phyloP scores from a whole-genome alignment of 2,888 invertebrate genomes.

The Drosophila meridionalis region DNA sequence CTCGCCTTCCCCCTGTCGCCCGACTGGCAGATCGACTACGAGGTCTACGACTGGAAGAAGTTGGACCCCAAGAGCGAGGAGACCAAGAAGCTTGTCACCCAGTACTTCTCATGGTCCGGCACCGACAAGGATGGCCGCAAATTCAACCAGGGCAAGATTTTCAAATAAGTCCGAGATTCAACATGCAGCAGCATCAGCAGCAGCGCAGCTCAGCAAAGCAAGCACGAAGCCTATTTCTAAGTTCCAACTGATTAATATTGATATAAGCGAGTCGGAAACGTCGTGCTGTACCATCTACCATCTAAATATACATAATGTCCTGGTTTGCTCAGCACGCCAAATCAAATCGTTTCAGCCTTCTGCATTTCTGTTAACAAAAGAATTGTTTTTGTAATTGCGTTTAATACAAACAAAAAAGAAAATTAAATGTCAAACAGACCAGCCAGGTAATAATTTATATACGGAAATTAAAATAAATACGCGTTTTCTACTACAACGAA shows the following conservation, averaged over 20 bases:
- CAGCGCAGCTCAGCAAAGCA: background rate
- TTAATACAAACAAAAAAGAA: slow-evolving; percentile 13
- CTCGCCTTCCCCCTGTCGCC: slow-evolving; percentile 95
- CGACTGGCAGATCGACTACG: slow-evolving; percentile 99
- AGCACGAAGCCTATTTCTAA: slow-evolving; percentile 61
- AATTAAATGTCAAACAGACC: slow-evolving; percentile 48
- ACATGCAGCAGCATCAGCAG: slow-evolving; percentile 29
- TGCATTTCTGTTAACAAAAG: slow-evolving; percentile 60
- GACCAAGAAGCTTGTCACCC: slow-evolving; percentile 93
- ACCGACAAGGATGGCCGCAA: slow-evolving; percentile 93
- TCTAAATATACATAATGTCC: slow-evolving; percentile 38
- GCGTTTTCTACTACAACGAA: slow-evolving; percentile 38
- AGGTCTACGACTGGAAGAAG: slow-evolving; percentile 98
- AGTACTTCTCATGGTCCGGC: slow-evolving; percentile 97
- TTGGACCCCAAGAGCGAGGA: slow-evolving; percentile 92
- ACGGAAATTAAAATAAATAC: slow-evolving; percentile 57
- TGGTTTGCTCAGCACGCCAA: slow-evolving; percentile 60
- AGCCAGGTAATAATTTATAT: slow-evolving; percentile 71
- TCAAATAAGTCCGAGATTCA: slow-evolving; percentile 89
- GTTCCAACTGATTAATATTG: slow-evolving; percentile 66
- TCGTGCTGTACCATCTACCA: slow-evolving; percentile 57
- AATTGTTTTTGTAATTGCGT: slow-evolving; percentile 54
- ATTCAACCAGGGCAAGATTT: slow-evolving; percentile 99
- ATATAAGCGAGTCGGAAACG: slow-evolving; percentile 46
- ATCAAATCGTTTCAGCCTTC: slow-evolving; percentile 47